Evolutionary conservation across 2,888 invertebrate species (phyloP).

Genomic region (Conomelus anceps): DNA sequence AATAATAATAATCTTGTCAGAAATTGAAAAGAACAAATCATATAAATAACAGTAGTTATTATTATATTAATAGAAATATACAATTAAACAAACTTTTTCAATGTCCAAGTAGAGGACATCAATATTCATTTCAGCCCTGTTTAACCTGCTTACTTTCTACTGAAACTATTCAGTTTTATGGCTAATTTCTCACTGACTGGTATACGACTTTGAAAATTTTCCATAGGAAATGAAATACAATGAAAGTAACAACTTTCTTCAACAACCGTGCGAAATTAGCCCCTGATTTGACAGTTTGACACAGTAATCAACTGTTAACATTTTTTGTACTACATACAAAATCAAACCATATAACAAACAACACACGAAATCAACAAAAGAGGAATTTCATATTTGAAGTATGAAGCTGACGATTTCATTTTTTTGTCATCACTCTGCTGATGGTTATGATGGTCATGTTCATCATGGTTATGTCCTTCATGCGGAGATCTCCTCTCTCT

Average conservation of each 20-base stretch:
- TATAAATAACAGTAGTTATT: too few species aligned
- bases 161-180: not conserved
- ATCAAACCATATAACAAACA: not conserved
- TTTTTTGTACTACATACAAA: not conserved
- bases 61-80: too few species aligned
- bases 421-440: slow-evolving; percentile 22
- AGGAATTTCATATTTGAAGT: slow-evolving; percentile 16
- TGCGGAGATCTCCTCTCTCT: slow-evolving; percentile 25
- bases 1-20: too few species aligned
- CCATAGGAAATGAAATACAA: not conserved
- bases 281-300: not conserved
- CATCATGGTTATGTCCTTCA: slow-evolving; percentile 18
- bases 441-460: slow-evolving; percentile 26
- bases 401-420: not conserved
- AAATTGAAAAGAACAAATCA: too few species aligned
- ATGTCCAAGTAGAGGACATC: too few species aligned
- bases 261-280: not conserved
- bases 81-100: too few species aligned
- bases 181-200: not conserved
- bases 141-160: too few species aligned
- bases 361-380: not conserved
- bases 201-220: not conserved
- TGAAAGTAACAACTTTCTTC: not conserved
- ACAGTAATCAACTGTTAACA: not conserved
- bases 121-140: too few species aligned